These are phyloP conservation scores for Saimiri boliviensis DNA, from an alignment of 2,113 vertebrate genomes.

Conservation along the genomic window DNA sequence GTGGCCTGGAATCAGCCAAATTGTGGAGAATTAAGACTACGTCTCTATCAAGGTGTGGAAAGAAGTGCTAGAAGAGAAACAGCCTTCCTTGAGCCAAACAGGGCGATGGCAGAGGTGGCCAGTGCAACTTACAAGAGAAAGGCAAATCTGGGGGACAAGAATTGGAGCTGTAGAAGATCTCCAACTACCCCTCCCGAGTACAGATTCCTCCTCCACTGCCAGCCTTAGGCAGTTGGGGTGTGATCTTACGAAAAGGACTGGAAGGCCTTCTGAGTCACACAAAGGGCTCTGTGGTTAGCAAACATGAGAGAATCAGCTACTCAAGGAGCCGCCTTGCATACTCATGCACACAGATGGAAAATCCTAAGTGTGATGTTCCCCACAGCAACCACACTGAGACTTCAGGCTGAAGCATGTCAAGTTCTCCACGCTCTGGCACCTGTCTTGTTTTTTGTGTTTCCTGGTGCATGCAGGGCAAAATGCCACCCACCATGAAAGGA, in stretches of 20 bases:
- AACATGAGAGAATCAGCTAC: not conserved
- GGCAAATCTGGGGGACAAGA: not conserved
- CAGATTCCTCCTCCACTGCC: not conserved
- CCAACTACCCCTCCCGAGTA: not conserved
- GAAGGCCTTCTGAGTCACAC: not conserved
- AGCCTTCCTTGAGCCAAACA: not conserved
- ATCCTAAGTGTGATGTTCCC: not conserved
- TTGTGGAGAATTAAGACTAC: not conserved
- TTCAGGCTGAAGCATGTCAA: not conserved
- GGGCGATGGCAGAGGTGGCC: not conserved
- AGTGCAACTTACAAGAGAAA: not conserved
- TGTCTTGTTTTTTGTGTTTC: slow-evolving; percentile 45
- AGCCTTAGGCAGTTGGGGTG: not conserved
- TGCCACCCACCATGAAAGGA: slow-evolving; percentile 37
- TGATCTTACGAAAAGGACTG: not conserved
- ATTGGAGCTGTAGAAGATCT: not conserved
- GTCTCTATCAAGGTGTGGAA: not conserved
- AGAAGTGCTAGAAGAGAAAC: not conserved
- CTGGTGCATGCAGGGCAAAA: slow-evolving; percentile 41
- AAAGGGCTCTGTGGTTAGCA: not conserved
- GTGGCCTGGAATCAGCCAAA: not conserved
- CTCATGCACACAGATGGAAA: not conserved
- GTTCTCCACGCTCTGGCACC: slow-evolving; percentile 3
- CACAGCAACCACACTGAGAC: not conserved
- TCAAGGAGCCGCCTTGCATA: not conserved